phyloP scores from a whole-genome alignment of 2,888 invertebrate species.

The Mantis religiosa region DNA sequence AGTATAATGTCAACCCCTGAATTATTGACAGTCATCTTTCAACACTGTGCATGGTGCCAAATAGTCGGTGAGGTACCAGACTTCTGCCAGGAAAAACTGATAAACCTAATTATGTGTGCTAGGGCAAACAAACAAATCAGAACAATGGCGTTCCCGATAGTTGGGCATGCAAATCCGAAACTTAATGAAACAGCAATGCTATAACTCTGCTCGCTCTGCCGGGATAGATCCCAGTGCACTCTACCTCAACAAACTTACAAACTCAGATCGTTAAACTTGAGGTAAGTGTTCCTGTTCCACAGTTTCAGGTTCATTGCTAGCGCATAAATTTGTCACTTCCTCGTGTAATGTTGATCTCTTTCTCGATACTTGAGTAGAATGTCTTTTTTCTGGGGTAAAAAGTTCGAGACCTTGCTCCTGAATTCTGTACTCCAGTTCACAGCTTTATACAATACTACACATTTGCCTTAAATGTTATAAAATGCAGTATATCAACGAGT shows the following conservation, averaged over 20 bases:
- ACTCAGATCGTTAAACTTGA: not conserved
- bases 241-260: not conserved
- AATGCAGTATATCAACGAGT: too few species aligned
- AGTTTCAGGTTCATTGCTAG: not conserved
- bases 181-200: not conserved
- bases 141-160: not conserved
- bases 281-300: not conserved
- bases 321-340: not conserved
- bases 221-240: too few species aligned
- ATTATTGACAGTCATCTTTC: too few species aligned
- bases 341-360: not conserved
- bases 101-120: not conserved
- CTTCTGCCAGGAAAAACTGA: not conserved
- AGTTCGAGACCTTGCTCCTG: not conserved
- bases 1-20: too few species aligned
- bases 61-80: not conserved
- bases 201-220: not conserved
- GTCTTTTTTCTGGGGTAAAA: too few species aligned
- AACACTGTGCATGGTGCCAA: too few species aligned
- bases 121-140: not conserved
- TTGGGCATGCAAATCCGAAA: not conserved
- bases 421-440: too few species aligned
- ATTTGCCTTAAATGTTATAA: too few species aligned
- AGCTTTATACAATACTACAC: too few species aligned
- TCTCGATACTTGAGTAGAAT: not conserved